Evolutionary conservation across 2,113 vertebrate species (phyloP).

Genomic region (Scolopax mira): DNA sequence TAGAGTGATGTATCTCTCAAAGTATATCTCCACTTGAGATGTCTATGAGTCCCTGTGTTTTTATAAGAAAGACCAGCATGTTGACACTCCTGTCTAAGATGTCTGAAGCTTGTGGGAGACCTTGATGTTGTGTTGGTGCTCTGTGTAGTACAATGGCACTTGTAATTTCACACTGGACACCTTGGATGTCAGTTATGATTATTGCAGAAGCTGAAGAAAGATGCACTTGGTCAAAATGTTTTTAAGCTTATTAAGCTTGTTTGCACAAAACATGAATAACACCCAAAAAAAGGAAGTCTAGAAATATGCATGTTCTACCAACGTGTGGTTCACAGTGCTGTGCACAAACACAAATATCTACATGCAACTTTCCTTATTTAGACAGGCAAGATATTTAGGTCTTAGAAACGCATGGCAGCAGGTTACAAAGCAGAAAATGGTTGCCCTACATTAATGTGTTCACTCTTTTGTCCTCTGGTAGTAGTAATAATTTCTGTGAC

Average conservation of each 20-base stretch:
- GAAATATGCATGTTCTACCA: not conserved
- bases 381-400: not conserved
- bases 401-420: not conserved
- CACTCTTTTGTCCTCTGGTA: not conserved
- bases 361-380: not conserved
- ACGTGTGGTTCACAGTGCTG: fast-evolving
- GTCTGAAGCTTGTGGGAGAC: not conserved
- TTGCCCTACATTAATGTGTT: not conserved
- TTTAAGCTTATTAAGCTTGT: not conserved
- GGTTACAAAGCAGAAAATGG: not conserved
- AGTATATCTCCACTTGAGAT: not conserved
- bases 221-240: not conserved
- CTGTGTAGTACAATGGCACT: not conserved
- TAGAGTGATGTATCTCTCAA: not conserved
- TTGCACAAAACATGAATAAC: not conserved
- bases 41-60: fast-evolving
- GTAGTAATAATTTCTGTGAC: not conserved
- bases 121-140: not conserved
- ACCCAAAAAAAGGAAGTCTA: not conserved
- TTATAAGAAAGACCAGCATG: not conserved
- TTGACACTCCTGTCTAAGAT: not conserved
- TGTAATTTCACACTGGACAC: not conserved
- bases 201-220: not conserved
- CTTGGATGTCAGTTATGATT: not conserved
- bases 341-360: not conserved